These are phyloP conservation scores for Molorchus minor DNA, from an alignment of 2,888 invertebrate species.

Conservation along the genomic window DNA sequence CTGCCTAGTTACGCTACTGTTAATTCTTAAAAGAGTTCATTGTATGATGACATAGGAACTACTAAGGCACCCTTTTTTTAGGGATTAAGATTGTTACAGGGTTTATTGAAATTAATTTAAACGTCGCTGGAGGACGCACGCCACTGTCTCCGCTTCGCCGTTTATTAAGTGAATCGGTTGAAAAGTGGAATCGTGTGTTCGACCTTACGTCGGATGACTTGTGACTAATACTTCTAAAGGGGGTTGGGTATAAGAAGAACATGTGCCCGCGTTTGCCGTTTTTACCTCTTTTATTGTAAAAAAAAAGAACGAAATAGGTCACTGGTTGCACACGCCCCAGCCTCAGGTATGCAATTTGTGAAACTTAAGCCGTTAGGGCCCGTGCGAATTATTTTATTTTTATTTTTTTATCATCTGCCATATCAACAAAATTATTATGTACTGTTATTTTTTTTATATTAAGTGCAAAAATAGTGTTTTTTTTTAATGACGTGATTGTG, in stretches of 20 bases:
- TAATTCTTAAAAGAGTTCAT: background rate
- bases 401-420: constrained; percentile 19
- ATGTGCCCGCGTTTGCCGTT: constrained; percentile 39
- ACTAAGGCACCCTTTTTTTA: background rate
- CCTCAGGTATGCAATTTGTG: constrained; percentile 39
- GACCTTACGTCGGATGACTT: constrained; percentile 38
- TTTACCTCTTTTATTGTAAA: constrained; percentile 42
- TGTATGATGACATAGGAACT: too few relatives aligned
- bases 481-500: background rate
- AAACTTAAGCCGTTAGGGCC: constrained; percentile 26
- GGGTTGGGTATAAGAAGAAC: constrained; percentile 29
- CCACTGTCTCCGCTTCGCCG: constrained; percentile 34
- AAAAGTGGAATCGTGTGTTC: constrained; percentile 38
- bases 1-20: background rate
- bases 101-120: too few relatives aligned
- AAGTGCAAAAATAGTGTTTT: too few relatives aligned
- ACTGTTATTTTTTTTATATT: too few relatives aligned
- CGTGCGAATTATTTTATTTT: constrained; percentile 7
- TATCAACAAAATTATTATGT: too few relatives aligned
- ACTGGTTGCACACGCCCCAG: constrained; percentile 41
- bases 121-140: background rate
- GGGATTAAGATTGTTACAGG: background rate
- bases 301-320: constrained; percentile 44
- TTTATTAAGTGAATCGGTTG: constrained; percentile 41
- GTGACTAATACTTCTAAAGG: constrained; percentile 39